Percentiles rank a stretch among this genome's conserved stretches.
phyloP scores from a whole-genome alignment of 2,113 vertebrate species.

The Monopterus albus region DNA sequence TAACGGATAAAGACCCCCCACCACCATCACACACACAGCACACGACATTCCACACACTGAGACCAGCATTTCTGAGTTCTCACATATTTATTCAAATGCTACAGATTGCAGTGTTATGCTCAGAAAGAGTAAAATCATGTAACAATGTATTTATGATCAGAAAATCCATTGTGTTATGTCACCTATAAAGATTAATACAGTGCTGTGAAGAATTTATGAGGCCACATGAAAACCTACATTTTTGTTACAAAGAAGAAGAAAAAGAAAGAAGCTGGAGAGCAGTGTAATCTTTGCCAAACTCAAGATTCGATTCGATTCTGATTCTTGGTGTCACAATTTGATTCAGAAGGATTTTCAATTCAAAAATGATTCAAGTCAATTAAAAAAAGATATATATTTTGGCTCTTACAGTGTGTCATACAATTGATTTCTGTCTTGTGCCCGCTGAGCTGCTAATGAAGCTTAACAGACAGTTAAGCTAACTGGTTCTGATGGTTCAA shows the following conservation, averaged over 20 bases:
- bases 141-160: conserved; percentile 51
- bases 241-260: conserved; percentile 10
- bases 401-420: too few species aligned
- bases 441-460: too few species aligned
- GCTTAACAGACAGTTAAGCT: too few species aligned
- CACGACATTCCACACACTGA: conserved; percentile 14
- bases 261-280: not conserved
- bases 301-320: too few species aligned
- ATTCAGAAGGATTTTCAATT: too few species aligned
- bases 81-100: conserved; percentile 44
- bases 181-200: conserved; percentile 50
- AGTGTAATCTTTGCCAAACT: too few species aligned
- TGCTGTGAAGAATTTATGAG: conserved; percentile 37
- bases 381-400: too few species aligned
- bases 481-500: too few species aligned
- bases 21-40: conserved; percentile 49
- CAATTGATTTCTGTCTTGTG: too few species aligned
- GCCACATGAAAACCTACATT: conserved; percentile 27
- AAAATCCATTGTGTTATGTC: conserved; percentile 55
- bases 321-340: too few species aligned
- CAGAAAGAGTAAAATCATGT: conserved; percentile 38
- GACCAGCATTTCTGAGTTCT: conserved; percentile 56
- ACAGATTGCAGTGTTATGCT: not conserved
- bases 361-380: too few species aligned
- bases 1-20: conserved; percentile 50